Conservation (phyloP, 2,888 invertebrate genomes). For the Leptinotarsa juncta region DNA sequence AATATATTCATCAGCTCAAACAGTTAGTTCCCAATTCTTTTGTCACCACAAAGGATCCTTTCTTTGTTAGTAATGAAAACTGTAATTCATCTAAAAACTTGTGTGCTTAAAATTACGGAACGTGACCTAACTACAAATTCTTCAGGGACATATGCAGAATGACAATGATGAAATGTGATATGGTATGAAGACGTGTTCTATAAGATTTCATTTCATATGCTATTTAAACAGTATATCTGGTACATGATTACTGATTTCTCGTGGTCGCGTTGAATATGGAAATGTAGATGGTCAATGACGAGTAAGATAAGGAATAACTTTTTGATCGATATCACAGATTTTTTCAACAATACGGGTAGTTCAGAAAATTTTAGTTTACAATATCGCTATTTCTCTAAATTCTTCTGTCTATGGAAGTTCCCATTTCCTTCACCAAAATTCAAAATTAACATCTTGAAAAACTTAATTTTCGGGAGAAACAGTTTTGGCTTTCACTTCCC, state of each 20-base stretch:
- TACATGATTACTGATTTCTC: neutral
- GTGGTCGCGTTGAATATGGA: neutral
- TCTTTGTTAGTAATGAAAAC: constrained; percentile 1
- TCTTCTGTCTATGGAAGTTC: too few relatives aligned
- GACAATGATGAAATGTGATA: neutral
- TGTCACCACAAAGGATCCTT: neutral
- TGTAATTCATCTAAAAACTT: neutral
- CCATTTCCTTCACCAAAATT: too few relatives aligned
- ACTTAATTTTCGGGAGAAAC: too few relatives aligned
- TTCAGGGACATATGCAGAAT: neutral
- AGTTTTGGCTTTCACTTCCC: too few relatives aligned
- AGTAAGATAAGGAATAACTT: too few relatives aligned
- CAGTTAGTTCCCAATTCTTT: neutral
- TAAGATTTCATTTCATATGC: neutral
- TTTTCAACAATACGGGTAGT: too few relatives aligned
- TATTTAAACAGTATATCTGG: neutral
- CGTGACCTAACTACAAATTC: neutral
- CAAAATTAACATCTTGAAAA: too few relatives aligned
- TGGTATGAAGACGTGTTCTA: neutral
- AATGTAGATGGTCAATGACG: neutral
- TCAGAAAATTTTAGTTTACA: too few relatives aligned
- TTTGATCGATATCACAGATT: too few relatives aligned
- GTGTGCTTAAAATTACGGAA: constrained; percentile 5
- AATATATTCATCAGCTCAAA: neutral
- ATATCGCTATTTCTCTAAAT: too few relatives aligned